Evolutionary conservation across 1,140 invertebrate species (phyloP), one percentile per base, ranked within the genome.

Genomic region (Venturia canescens): DNA sequence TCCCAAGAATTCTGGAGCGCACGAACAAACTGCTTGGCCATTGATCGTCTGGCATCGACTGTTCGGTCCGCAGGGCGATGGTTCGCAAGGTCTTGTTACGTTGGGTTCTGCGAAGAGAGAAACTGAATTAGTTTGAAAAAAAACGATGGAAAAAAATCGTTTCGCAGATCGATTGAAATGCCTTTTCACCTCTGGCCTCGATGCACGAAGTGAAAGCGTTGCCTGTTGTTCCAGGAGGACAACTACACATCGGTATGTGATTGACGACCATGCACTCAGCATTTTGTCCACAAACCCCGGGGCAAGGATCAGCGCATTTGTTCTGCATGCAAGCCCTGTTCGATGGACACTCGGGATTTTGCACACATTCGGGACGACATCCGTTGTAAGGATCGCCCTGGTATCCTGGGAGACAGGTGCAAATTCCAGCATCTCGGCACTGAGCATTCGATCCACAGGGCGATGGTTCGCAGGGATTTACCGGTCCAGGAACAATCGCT

Each of bases 381-480:
- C 94, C 93, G 5, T 94, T 92, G 81, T 94, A 93, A 57, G 96
- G 96, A 90, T 94, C 94, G n/a, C 96, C 96, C 80, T 94, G 92
- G 87, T 94, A 97, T 69, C 94, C 93, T 26, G 93, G 92, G 72
- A 95, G 90, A 91, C 96, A 97, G 4, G 94, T 93, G 83, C 96
- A 97, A n/a, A 94, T 92, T 31, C 94, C 94, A 23, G 44, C 11
- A 74, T 94, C 90, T 84, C 93, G 93, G 85, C 96, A 97, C 76
- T 95, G 92, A 67, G 96, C 95, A 88, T 96, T 96, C 0, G 94
- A 90, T 38, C 96, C 96, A 88, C 96, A 97, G 29, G 94, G 94
- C 78, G 93, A 94, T 75, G 95, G 94, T 79, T 93, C 92, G 86
- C 95, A 95, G 67, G 95, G 93, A 80, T 92, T 84, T 82, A 21